These are phyloP conservation scores for Rhabdomys dilectus DNA, from an alignment of 2,113 vertebrate species.

Conservation along the genomic window DNA sequence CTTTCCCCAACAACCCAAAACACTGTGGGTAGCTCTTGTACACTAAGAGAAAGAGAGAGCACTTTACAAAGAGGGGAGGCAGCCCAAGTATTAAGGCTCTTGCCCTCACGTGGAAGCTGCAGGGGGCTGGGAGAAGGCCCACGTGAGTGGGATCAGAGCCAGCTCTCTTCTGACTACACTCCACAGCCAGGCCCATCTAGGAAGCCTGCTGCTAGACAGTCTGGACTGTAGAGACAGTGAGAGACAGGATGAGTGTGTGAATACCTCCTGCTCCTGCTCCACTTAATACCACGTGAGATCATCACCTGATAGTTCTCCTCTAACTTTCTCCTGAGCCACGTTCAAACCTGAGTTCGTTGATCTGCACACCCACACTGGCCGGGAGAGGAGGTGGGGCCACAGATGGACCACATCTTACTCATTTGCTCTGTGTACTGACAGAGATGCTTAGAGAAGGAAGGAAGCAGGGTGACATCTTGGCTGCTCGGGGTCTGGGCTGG, in stretches of 20 bases:
- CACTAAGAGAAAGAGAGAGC: no score
- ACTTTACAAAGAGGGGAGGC: neutral
- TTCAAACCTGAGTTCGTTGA: slow-evolving; percentile 76
- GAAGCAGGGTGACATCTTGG: fast-evolving
- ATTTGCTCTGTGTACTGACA: neutral
- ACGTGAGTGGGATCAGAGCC: neutral
- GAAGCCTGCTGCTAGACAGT: slow-evolving; percentile 31
- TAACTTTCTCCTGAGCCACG: slow-evolving; percentile 69
- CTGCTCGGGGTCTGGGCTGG: neutral
- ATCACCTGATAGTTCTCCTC: slow-evolving; percentile 57
- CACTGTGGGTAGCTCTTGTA: neutral
- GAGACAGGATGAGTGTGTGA: neutral
- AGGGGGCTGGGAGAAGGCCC: neutral
- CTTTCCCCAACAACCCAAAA: neutral
- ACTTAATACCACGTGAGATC: slow-evolving; percentile 64
- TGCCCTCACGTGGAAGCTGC: neutral
- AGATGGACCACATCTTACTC: neutral
- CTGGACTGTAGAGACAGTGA: neutral
- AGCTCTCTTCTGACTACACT: neutral
- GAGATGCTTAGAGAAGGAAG: neutral
- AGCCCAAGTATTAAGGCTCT: fast-evolving
- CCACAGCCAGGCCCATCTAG: neutral
- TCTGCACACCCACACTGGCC: neutral
- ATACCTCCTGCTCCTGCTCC: neutral
- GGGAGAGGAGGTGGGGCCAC: neutral